phyloP scores from a whole-genome alignment of 2,797 vertebrate genomes.

The Mus caroli region DNA sequence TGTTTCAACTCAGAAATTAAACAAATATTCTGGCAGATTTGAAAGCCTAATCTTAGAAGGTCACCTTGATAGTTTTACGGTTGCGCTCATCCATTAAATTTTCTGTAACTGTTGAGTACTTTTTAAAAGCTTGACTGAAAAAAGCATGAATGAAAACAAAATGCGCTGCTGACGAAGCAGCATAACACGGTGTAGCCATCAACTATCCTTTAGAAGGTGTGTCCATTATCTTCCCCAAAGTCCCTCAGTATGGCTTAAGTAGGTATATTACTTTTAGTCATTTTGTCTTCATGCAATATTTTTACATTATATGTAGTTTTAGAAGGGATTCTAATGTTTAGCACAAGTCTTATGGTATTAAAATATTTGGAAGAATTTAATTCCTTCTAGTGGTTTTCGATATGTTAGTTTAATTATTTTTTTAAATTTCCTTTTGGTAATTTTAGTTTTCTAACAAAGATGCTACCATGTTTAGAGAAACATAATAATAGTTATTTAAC shows the following conservation, averaged over 20 bases:
- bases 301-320: neutral
- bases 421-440: neutral
- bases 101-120: neutral
- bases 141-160: neutral
- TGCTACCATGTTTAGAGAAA: neutral
- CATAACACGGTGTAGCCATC: neutral
- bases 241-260: neutral
- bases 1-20: neutral
- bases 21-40: slow-evolving; percentile 22
- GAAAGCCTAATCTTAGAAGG: neutral
- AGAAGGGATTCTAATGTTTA: neutral
- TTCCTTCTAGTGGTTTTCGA: neutral
- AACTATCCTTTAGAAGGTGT: neutral
- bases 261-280: neutral
- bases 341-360: neutral
- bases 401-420: neutral
- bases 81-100: neutral
- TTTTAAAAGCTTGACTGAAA: neutral
- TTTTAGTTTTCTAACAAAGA: neutral
- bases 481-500: neutral
- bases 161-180: neutral
- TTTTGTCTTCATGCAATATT: neutral
- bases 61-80: neutral
- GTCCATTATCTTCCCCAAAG: neutral
- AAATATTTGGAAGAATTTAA: neutral